Percentiles rank a stretch among this genome's conserved stretches.
Conservation (phyloP, 2,888 invertebrate genomes). For the Pheosia gnoma region DNA sequence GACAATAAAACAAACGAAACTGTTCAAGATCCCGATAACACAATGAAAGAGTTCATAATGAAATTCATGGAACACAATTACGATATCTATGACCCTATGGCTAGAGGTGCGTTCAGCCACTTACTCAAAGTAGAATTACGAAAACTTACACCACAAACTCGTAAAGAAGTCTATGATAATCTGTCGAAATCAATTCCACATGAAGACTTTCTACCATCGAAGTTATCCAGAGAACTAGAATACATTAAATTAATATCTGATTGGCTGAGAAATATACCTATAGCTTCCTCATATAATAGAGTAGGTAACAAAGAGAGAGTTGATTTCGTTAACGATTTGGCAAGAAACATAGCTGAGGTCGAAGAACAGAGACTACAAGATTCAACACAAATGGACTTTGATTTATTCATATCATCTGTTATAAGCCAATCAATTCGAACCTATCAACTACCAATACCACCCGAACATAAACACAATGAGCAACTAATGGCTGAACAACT, state of each 20-base stretch:
- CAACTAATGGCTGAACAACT: conserved; percentile 44
- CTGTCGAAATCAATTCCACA: conserved; percentile 28
- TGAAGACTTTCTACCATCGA: conserved; percentile 36
- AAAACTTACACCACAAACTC: conserved; percentile 44
- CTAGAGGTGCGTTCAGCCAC: conserved; percentile 49
- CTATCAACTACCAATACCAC: conserved; percentile 42
- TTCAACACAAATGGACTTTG: conserved; percentile 47
- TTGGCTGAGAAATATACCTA: conserved; percentile 61
- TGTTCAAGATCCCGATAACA: conserved; percentile 41
- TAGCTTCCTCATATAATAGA: conserved; percentile 47
- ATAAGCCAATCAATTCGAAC: conserved; percentile 39
- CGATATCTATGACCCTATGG: conserved; percentile 51
- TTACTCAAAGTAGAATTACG: conserved; percentile 55
- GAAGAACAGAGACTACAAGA: conserved; percentile 48
- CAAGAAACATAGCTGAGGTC: conserved; percentile 52
- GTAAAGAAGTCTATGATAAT: conserved; percentile 48
- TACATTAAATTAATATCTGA: conserved; percentile 61
- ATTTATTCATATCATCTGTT: conserved; percentile 41
- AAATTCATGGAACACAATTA: conserved; percentile 58
- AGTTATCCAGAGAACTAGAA: conserved; percentile 51
- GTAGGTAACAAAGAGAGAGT: conserved; percentile 47
- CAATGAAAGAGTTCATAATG: conserved; percentile 52
- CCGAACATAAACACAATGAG: conserved; percentile 32
- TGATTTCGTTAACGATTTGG: conserved; percentile 54
- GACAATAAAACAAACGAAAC: conserved; percentile 5